Percentiles rank a stretch among this genome's conserved stretches.
Evolutionary conservation across 2,888 invertebrate species (phyloP).

Genomic region (Drosophila falleni): DNA sequence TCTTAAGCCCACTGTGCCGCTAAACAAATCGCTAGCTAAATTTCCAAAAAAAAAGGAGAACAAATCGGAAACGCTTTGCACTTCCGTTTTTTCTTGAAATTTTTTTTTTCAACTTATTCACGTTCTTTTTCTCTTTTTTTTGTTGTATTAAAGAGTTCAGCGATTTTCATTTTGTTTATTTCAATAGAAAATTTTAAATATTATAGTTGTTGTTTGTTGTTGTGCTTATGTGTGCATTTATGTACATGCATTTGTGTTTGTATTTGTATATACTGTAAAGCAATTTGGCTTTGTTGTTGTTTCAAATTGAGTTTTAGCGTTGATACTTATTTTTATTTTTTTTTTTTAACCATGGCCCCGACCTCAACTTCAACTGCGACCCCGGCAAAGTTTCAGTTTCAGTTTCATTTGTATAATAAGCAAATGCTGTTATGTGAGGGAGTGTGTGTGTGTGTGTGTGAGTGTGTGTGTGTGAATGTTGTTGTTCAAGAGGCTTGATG

Average conservation of each 20-base stretch:
- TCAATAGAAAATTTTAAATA: constrained; percentile 56
- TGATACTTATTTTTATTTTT: constrained; percentile 60
- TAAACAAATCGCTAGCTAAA: constrained; percentile 21
- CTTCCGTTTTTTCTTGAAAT: constrained; percentile 53
- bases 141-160: constrained; percentile 17
- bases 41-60: constrained; percentile 18
- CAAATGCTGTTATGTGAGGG: constrained; percentile 28
- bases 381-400: constrained; percentile 24
- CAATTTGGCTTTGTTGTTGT: constrained; percentile 56
- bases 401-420: constrained; percentile 41
- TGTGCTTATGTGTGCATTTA: constrained; percentile 20
- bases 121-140: not conserved
- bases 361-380: not conserved
- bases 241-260: constrained; percentile 12
- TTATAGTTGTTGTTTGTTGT: constrained; percentile 35
- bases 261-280: constrained; percentile 42
- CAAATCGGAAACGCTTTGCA: constrained; percentile 59
- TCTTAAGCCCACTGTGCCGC: constrained; percentile 33
- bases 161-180: constrained; percentile 29
- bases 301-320: constrained; percentile 74
- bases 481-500: constrained; percentile 61
- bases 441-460: constrained; percentile 34
- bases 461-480: constrained; percentile 28
- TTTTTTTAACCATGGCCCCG: constrained; percentile 55
- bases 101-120: constrained; percentile 4